A percentile compares a stretch with the other conserved stretches of the same genome.
Evolutionary conservation across 2,888 invertebrate species (phyloP).

Genomic region (Archips crataeganus): DNA sequence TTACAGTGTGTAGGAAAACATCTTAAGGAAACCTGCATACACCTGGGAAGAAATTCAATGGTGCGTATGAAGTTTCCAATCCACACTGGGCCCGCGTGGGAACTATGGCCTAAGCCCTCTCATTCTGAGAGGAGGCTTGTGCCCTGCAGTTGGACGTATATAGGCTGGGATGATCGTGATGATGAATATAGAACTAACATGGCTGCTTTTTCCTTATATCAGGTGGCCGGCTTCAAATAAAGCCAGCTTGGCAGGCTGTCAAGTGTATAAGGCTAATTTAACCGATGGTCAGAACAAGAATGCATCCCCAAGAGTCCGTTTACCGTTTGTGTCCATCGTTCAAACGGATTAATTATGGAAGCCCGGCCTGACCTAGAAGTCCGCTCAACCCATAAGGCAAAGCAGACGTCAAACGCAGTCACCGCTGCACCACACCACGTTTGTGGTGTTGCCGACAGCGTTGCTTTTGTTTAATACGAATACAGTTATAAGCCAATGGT

Average conservation of each 20-base stretch:
- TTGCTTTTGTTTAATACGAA: neutral
- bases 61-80: too few species aligned
- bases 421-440: neutral
- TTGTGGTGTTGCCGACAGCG: neutral
- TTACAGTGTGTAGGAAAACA: too few species aligned
- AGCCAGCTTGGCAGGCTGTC: neutral
- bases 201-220: neutral
- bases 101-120: too few species aligned
- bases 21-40: too few species aligned
- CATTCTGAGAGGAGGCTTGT: too few species aligned
- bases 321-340: conserved; percentile 21
- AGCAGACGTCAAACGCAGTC: conserved; percentile 24
- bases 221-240: neutral
- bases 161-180: too few species aligned
- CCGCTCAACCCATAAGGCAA: conserved; percentile 22
- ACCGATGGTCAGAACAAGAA: neutral
- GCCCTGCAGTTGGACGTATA: too few species aligned
- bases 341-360: conserved; percentile 39
- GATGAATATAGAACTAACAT: neutral
- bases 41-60: too few species aligned
- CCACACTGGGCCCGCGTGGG: too few species aligned
- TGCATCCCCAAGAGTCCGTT: conserved; percentile 27
- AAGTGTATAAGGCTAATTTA: neutral
- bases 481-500: neutral
- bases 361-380: neutral